These are phyloP conservation scores for Meloidogyne hapla DNA, from an alignment of 1,140 invertebrate species.

Conservation along the genomic window DNA sequence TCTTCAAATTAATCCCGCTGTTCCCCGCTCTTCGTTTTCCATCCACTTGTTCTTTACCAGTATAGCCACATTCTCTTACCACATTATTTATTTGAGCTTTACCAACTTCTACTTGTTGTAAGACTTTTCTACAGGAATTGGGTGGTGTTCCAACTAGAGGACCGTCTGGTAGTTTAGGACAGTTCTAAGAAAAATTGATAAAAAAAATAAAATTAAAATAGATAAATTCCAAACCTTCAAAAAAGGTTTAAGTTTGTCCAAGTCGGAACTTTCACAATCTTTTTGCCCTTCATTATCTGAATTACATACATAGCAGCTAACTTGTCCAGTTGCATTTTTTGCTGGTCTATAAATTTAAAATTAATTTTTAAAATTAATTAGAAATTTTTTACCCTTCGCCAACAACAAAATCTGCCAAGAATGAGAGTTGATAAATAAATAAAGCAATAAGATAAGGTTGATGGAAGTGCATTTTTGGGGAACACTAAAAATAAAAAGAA, in stretches of 20 bases:
- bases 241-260: conserved; percentile 35
- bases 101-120: conserved; percentile 29
- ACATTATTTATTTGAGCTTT: conserved; percentile 14
- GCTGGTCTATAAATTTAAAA: background rate
- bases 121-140: conserved; percentile 42
- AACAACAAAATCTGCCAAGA: conserved; percentile 1
- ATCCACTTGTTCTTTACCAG: conserved; percentile 42
- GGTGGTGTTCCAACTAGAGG: conserved; percentile 37
- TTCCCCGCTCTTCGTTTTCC: conserved; percentile 50
- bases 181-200: conserved; percentile 30
- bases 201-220: conserved; percentile 33
- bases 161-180: conserved; percentile 30
- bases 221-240: conserved; percentile 40
- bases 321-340: conserved; percentile 2
- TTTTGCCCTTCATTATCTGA: conserved; percentile 37
- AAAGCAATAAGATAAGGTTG: background rate
- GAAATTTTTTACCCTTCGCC: background rate
- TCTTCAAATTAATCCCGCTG: conserved; percentile 36
- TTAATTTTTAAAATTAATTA: too few relatives aligned
- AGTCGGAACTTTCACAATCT: conserved; percentile 35
- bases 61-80: conserved; percentile 45
- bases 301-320: conserved; percentile 50
- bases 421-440: background rate
- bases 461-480: background rate
- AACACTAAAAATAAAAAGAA: background rate